Evolutionary conservation across 1,140 invertebrate species (phyloP), one percentile per base, ranked within the genome.

Genomic region (Solenopsis fugax): DNA sequence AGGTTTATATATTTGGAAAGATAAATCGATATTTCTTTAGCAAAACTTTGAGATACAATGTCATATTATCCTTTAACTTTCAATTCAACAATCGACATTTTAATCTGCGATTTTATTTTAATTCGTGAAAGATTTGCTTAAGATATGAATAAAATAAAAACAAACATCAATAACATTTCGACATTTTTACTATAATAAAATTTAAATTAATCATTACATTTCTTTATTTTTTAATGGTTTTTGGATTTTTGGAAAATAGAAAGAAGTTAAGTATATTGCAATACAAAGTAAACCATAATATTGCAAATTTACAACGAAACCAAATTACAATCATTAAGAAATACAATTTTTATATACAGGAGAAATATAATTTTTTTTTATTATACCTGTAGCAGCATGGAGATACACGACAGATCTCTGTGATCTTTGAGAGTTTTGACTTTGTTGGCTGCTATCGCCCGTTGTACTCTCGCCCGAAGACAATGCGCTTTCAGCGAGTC

Each of bases 401-500:
- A 98, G 94, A 93, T 97, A 98, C 10, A 98, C 97, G 2, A 98
- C 97, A 88, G 97, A 97, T 91, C 97, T 96, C 91, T 98, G 97
- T 29, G 97, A 97, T 89, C 97, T 96, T 91, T 97, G 96, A 90
- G 97, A 97, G 87, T 97, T 97, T 89, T 98, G 97, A 10, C 97
- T 97, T 92, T 98, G 97, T 4, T 97, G 97, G 71, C 97, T 97
- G 93, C 97, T 97, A 88, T 97, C 96, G 4, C 95, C 94, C 50
- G 95, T 95, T 24, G 95, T 96, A 85, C 95, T 96, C 88, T 95
- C 95, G 41, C 95, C 95, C 7, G 95, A 96, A 34, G 94, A 95
- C 85, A 95, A 88, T 50, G 94, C 94, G 56, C 94, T 95, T 76
- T 95, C 95, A 12, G 93, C 92, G 4, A 95, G 91, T 86, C 94